These are phyloP conservation scores for Sycophaga agraensis DNA, from an alignment of 1,140 invertebrate genomes.

Conservation along the genomic window DNA sequence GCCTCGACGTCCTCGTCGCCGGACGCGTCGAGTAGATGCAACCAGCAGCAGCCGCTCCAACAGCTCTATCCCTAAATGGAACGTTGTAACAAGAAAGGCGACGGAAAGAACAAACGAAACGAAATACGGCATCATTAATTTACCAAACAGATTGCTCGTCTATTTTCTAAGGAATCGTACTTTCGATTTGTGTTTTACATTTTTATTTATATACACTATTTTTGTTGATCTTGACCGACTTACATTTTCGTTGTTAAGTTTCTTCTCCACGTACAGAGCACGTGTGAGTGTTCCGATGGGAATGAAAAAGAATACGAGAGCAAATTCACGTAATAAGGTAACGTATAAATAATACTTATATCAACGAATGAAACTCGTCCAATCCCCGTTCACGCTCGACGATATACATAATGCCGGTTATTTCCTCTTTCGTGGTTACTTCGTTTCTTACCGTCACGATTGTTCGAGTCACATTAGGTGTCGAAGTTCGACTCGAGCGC, in stretches of 20 bases:
- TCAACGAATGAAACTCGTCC: constrained; percentile 28
- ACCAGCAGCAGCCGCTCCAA: constrained; percentile 41
- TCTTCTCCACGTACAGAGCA: background rate
- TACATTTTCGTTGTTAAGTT: background rate
- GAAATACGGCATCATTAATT: background rate
- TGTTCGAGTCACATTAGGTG: constrained; percentile 11
- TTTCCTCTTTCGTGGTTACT: background rate
- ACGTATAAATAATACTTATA: constrained; percentile 26
- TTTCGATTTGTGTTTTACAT: constrained; percentile 14
- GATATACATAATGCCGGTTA: background rate
- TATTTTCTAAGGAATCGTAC: constrained; percentile 6
- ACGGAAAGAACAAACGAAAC: constrained; percentile 31
- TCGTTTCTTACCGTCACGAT: constrained; percentile 19
- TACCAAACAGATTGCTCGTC: background rate
- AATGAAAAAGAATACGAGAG: background rate
- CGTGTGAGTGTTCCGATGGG: background rate
- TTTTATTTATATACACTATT: constrained; percentile 1
- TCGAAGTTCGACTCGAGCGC: constrained; percentile 24
- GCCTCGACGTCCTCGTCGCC: constrained; percentile 26
- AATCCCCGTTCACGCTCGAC: constrained; percentile 12
- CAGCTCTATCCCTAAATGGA: constrained; percentile 52
- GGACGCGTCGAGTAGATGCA: constrained; percentile 18
- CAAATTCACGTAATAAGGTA: constrained; percentile 23
- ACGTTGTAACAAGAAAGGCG: background rate
- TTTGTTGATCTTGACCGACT: background rate